These are phyloP conservation scores for Hapalemur alaotrensis DNA, from an alignment of 2,797 vertebrate species.

Conservation along the genomic window DNA sequence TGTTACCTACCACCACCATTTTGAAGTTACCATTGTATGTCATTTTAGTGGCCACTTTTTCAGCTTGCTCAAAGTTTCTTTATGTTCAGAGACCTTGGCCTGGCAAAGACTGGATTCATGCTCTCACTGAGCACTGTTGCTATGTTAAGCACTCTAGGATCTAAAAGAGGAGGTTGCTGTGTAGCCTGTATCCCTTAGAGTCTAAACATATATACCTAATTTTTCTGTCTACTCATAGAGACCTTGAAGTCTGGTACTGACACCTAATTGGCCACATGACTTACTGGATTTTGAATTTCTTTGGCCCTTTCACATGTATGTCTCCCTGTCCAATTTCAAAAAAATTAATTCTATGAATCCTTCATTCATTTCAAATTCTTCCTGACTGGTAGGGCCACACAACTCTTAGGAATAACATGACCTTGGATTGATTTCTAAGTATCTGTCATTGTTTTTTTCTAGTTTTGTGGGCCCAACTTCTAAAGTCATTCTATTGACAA, in stretches of 20 bases:
- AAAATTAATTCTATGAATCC: not conserved
- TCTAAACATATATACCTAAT: not conserved
- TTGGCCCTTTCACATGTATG: not conserved
- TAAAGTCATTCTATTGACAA: not conserved
- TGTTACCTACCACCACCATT: not conserved
- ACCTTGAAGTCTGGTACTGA: not conserved
- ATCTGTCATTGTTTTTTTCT: not conserved
- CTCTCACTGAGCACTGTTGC: not conserved
- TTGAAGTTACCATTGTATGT: not conserved
- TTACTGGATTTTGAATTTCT: not conserved
- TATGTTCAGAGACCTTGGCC: not conserved
- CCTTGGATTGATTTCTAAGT: not conserved
- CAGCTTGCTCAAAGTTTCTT: not conserved
- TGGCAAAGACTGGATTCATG: not conserved
- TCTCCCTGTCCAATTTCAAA: not conserved
- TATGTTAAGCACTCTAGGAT: not conserved
- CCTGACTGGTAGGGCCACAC: not conserved
- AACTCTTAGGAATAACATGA: not conserved
- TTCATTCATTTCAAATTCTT: slow-evolving; percentile 3
- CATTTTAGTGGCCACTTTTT: not conserved
- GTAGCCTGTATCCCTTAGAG: not conserved
- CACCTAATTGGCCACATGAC: not conserved
- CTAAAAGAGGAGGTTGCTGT: not conserved
- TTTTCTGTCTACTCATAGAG: not conserved
- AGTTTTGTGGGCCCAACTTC: not conserved